phyloP scores from a whole-genome alignment of 2,797 vertebrate species.

The Ficedula albicollis region DNA sequence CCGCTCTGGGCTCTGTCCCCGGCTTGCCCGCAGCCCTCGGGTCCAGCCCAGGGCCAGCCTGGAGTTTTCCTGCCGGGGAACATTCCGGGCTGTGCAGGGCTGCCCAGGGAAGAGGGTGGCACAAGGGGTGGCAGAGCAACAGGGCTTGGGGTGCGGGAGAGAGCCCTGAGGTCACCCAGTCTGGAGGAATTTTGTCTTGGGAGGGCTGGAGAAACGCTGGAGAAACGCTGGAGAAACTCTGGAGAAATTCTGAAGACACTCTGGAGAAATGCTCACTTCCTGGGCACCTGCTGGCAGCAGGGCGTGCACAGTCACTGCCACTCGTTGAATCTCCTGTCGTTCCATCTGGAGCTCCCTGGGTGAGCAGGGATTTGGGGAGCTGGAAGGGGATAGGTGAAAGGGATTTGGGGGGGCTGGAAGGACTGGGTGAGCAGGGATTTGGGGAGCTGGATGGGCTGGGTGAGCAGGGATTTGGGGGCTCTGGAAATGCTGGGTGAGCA shows the following conservation, averaged over 20 bases:
- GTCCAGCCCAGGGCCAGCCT: background rate
- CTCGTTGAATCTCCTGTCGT: background rate
- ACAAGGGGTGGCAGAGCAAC: background rate
- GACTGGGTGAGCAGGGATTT: too few relatives aligned
- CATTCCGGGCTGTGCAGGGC: accelerated
- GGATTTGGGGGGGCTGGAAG: too few relatives aligned
- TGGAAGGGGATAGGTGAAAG: too few relatives aligned
- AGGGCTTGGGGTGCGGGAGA: background rate
- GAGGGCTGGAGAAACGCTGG: background rate
- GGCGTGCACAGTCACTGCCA: accelerated
- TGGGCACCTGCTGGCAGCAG: background rate
- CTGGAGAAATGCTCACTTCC: background rate
- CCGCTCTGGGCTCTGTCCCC: background rate
- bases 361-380: too few relatives aligned
- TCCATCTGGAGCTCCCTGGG: background rate
- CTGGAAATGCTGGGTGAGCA: too few relatives aligned
- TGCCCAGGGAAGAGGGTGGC: accelerated
- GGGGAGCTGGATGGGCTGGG: too few relatives aligned
- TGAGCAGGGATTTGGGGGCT: too few relatives aligned
- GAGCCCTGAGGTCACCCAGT: background rate
- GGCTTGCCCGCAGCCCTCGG: background rate
- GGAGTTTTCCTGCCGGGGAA: background rate
- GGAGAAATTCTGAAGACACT: too few relatives aligned
- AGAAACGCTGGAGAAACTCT: too few relatives aligned
- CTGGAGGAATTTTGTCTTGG: background rate